These are phyloP conservation scores for Machaerirhynchus nigripectus DNA, from an alignment of 2,113 vertebrate genomes.

Conservation along the genomic window DNA sequence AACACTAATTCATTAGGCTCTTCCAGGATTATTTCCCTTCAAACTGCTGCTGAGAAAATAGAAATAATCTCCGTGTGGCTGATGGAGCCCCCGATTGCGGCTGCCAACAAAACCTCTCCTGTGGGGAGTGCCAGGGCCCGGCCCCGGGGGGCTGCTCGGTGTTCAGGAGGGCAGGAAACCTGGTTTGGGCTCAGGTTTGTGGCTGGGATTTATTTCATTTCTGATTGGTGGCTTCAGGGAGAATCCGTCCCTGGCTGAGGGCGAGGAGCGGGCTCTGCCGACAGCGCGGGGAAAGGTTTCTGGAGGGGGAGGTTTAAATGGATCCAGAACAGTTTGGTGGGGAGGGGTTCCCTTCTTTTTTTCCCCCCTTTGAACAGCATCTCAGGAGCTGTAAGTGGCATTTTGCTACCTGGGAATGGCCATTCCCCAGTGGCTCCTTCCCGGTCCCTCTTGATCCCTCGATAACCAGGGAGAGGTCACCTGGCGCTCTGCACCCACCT, in stretches of 20 bases:
- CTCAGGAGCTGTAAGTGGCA: neutral
- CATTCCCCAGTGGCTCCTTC: neutral
- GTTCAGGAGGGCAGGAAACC: neutral
- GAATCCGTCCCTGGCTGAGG: neutral
- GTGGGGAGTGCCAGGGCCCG: neutral
- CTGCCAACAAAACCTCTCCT: neutral
- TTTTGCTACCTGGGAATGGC: neutral
- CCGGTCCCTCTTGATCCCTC: neutral
- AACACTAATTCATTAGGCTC: slow-evolving; percentile 51
- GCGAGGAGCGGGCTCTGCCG: neutral
- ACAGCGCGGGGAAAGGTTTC: neutral
- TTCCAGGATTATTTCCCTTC: slow-evolving; percentile 51
- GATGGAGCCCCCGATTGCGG: neutral
- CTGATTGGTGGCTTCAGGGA: neutral
- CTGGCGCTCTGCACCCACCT: neutral
- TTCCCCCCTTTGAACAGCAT: neutral
- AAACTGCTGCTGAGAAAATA: slow-evolving; percentile 54
- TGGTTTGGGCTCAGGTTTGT: neutral
- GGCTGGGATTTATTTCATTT: neutral
- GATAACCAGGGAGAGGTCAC: neutral
- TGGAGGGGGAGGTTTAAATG: neutral
- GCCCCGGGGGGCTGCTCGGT: neutral
- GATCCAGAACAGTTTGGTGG: neutral
- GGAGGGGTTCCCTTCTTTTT: accelerated
- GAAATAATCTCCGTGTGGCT: slow-evolving; percentile 2